Evolutionary conservation across 2,888 invertebrate species (phyloP), one percentile per base, ranked within the genome.

Genomic region (Drosophila prolongata): DNA sequence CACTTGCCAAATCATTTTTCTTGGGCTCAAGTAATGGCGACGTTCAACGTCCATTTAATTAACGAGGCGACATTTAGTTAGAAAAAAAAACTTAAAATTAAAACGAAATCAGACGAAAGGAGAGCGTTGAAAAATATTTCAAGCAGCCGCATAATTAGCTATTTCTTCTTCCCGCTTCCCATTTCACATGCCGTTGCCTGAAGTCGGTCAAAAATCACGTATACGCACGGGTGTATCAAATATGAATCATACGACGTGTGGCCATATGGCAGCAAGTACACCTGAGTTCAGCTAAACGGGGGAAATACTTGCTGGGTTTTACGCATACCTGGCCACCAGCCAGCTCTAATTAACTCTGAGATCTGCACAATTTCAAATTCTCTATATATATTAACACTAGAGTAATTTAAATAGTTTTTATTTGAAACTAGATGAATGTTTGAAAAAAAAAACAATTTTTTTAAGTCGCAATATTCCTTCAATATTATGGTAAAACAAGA

Each of bases 111-210:
- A 16, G 37, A 67, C 16, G 34, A 58, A 49, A 11, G 8, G 43
- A 42, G 52, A 58, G 73, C 64, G 66, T 79, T 85, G 69, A 87
- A 80, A 87, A 79, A 79, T 87, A 79, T 74, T 76, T 79, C 70
- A 74, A 85, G 70, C 82, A 87, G 86, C 77, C 88, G 88, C 76
- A 75, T 85, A 83, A 83, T 83, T 87, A 85, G 83, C 80, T 75
- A 59, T 49, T 72, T 69, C 79, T 80, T 53, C 73, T 47, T 47
- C 30, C 49, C 42, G 50, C 49, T 64, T 52, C 34, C 37, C 46
- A 46, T 38, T 61, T 38, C 40, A 14, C 11, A 19, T 44, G 61
- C 47, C 47, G 38, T 62, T 62, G 70, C 43, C 57, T 64, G 38
- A 47, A 40, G 58, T 58, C 50, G 47, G 27, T 11, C 50, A 61